These are phyloP conservation scores for Yponomeuta cagnagella DNA, from an alignment of 2,888 invertebrate species.

Conservation along the genomic window DNA sequence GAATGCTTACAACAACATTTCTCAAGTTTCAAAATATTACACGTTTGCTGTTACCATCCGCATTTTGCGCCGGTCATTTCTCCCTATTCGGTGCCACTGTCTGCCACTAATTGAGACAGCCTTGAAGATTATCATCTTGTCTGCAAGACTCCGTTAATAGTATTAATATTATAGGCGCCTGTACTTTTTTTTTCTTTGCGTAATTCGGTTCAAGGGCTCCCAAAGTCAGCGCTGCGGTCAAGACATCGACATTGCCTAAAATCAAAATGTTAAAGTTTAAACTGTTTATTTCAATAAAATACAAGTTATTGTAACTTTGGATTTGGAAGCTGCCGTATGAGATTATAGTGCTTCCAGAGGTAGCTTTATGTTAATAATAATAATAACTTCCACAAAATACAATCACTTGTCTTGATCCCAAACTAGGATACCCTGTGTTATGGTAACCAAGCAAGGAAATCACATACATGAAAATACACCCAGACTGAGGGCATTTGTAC, in stretches of 20 bases:
- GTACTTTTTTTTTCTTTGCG: not conserved
- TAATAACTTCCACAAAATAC: no score
- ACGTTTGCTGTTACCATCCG: not conserved
- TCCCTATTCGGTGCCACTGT: not conserved
- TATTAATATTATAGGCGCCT: not conserved
- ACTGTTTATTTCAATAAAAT: not conserved
- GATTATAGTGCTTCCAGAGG: no score
- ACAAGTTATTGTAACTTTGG: no score
- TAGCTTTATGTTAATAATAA: no score
- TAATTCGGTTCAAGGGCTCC: not conserved
- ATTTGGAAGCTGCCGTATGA: no score
- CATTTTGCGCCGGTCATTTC: not conserved
- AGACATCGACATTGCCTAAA: not conserved
- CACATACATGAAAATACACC: no score
- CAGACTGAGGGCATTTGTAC: no score
- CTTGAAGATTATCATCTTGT: slow-evolving; percentile 7
- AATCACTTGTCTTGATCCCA: no score
- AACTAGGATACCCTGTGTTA: no score
- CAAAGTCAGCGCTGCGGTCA: not conserved
- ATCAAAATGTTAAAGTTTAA: no score
- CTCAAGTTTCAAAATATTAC: not conserved
- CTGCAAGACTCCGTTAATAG: not conserved
- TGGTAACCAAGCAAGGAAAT: no score
- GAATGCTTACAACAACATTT: not conserved
- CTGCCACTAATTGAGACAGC: not conserved